phyloP scores from a whole-genome alignment of 2,113 vertebrate genomes.

The Rhombomys opimus region DNA sequence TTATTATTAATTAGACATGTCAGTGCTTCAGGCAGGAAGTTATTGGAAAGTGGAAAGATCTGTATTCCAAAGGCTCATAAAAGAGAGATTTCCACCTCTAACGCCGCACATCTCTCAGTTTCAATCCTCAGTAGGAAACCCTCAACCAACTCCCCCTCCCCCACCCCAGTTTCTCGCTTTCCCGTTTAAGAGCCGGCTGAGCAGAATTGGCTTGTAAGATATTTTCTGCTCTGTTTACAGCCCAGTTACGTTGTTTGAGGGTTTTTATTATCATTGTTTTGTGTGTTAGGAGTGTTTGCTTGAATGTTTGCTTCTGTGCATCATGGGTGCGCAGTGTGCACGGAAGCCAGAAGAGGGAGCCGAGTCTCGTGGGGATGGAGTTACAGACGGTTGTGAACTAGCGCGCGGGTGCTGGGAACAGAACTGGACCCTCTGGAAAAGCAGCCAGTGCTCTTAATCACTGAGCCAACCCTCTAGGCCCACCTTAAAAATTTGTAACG shows the following conservation, averaged over 20 bases:
- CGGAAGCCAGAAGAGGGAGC: background rate
- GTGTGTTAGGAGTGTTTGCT: background rate
- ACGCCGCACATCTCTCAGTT: slow-evolving; percentile 31
- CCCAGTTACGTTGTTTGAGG: slow-evolving; percentile 49
- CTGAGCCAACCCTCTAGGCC: background rate
- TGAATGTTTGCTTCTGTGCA: background rate
- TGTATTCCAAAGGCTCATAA: slow-evolving; percentile 53
- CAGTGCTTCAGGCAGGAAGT: slow-evolving; percentile 77
- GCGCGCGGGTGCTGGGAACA: too few species aligned
- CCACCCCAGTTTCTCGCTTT: slow-evolving; percentile 55
- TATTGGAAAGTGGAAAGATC: slow-evolving; percentile 70
- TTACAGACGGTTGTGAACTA: background rate
- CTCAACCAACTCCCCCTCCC: slow-evolving; percentile 53
- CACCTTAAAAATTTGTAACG: background rate
- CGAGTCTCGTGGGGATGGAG: background rate
- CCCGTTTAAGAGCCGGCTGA: slow-evolving; percentile 57
- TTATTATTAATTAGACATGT: slow-evolving; percentile 81
- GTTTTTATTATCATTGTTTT: background rate
- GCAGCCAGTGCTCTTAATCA: background rate
- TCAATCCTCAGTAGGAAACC: slow-evolving; percentile 63
- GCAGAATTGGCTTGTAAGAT: slow-evolving; percentile 16
- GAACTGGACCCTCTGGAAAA: background rate
- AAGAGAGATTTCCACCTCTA: slow-evolving; percentile 65
- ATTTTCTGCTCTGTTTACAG: slow-evolving; percentile 57
- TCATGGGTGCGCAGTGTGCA: background rate